These are phyloP conservation scores for Aquatica leii DNA, from an alignment of 2,888 invertebrate genomes.

Conservation along the genomic window DNA sequence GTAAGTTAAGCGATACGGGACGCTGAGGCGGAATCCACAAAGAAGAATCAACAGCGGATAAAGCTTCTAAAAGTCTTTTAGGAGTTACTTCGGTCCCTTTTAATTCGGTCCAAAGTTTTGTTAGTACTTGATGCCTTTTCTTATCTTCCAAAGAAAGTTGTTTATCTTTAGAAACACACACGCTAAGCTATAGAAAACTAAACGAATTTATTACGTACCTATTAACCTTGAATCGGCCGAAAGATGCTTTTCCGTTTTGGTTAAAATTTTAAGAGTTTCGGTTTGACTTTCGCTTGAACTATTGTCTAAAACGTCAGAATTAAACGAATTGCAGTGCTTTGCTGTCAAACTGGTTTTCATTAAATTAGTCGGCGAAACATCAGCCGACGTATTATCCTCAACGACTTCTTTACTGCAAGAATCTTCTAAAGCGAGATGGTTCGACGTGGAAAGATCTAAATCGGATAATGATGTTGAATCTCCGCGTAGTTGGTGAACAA, in stretches of 20 bases:
- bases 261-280: conserved; percentile 44
- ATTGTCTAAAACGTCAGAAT: conserved; percentile 55
- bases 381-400: conserved; percentile 46
- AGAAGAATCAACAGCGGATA: conserved; percentile 71
- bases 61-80: conserved; percentile 68
- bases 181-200: too few species aligned
- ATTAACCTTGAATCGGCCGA: conserved; percentile 55
- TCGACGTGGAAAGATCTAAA: conserved; percentile 30
- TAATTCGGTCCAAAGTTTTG: conserved; percentile 71
- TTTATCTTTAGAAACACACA: conserved; percentile 56
- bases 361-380: conserved; percentile 47
- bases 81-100: conserved; percentile 72
- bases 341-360: conserved; percentile 52
- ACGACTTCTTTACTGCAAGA: conserved; percentile 34
- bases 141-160: conserved; percentile 70
- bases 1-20: conserved; percentile 75
- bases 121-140: conserved; percentile 69
- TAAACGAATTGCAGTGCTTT: conserved; percentile 60
- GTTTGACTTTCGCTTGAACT: conserved; percentile 34
- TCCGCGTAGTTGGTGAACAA: conserved; percentile 70
- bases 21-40: conserved; percentile 74
- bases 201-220: conserved; percentile 44
- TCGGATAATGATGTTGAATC: conserved; percentile 44
- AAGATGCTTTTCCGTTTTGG: conserved; percentile 53
- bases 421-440: conserved; percentile 65